These are phyloP conservation scores for Zosterops hypoxanthus DNA, from an alignment of 2,113 vertebrate species.

Conservation along the genomic window DNA sequence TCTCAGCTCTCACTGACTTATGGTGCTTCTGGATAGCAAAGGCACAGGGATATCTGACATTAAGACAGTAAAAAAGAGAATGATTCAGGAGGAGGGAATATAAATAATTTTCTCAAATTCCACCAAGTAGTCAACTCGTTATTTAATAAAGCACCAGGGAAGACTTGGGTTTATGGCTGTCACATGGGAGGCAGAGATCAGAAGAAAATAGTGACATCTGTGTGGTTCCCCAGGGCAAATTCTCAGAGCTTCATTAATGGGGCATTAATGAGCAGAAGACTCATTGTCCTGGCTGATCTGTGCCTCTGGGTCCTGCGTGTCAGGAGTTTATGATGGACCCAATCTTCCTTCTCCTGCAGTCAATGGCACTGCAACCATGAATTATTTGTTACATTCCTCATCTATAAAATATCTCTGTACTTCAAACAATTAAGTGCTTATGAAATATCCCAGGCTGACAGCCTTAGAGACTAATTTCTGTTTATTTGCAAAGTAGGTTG, in stretches of 20 bases:
- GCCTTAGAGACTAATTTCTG: not conserved
- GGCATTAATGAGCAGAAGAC: not conserved
- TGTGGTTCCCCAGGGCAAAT: not conserved
- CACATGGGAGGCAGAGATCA: not conserved
- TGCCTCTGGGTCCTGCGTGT: not conserved
- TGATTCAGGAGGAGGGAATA: not conserved
- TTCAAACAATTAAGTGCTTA: not conserved
- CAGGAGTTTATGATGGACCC: not conserved
- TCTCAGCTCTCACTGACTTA: not conserved
- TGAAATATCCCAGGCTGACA: not conserved
- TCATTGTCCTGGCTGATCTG: not conserved
- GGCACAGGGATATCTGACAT: not conserved
- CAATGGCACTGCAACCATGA: not conserved
- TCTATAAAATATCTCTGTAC: not conserved
- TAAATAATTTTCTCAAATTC: constrained; percentile 13
- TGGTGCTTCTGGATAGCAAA: not conserved
- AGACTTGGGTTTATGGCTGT: not conserved
- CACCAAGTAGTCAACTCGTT: not conserved
- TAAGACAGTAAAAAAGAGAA: not conserved
- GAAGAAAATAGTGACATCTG: not conserved
- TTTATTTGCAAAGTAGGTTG: not conserved
- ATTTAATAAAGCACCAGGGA: not conserved
- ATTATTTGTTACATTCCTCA: not conserved
- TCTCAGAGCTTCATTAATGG: not conserved
- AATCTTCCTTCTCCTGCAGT: not conserved